phyloP scores from a whole-genome alignment of 2,113 vertebrate species.

The Dolichallabes microphthalmus region DNA sequence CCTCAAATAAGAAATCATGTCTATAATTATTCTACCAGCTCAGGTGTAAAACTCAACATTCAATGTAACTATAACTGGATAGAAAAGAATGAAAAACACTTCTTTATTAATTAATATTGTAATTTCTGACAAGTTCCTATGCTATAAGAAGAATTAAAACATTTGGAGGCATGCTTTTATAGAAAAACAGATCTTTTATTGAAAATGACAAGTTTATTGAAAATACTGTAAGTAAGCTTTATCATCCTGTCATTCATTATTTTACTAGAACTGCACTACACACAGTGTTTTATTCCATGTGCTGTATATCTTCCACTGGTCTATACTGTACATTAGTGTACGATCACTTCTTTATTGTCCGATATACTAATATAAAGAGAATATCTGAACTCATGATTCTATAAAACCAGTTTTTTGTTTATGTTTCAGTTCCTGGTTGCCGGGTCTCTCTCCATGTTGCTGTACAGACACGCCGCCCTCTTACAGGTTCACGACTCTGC shows the following conservation, averaged over 20 bases:
- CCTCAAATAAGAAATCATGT: not conserved
- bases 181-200: too few species aligned
- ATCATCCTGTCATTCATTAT: too few species aligned
- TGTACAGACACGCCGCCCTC: conserved; percentile 64
- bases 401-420: not conserved
- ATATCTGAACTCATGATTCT: not conserved
- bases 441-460: conserved; percentile 62
- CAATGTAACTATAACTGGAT: too few species aligned
- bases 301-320: not conserved
- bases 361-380: not conserved
- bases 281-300: not conserved
- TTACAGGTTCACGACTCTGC: conserved; percentile 53
- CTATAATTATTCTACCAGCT: not conserved
- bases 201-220: too few species aligned
- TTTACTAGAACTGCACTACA: not conserved
- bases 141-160: too few species aligned
- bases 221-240: too few species aligned
- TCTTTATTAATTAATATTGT: too few species aligned
- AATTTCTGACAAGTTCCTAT: too few species aligned
- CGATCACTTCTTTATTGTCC: not conserved
- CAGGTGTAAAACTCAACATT: too few species aligned
- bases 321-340: too few species aligned
- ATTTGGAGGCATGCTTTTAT: too few species aligned
- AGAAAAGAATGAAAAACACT: too few species aligned
- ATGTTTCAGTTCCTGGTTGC: conserved; percentile 64